phyloP scores from a whole-genome alignment of 1,140 invertebrate species.

The Oryctes rhinoceros region DNA sequence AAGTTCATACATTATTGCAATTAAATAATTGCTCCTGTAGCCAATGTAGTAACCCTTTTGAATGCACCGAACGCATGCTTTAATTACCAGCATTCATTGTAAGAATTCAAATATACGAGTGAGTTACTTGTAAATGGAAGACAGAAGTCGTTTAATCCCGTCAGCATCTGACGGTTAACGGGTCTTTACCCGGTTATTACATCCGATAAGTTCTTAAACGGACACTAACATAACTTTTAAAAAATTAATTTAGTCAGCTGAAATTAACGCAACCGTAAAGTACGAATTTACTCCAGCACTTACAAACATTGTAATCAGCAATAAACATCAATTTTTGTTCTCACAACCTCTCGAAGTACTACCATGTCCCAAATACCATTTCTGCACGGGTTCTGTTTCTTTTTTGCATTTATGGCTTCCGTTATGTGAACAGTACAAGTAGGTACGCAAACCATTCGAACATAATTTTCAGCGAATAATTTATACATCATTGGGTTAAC shows the following conservation, averaged over 20 bases:
- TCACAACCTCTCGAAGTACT: background rate
- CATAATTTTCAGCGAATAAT: background rate
- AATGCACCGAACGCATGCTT: too few relatives aligned
- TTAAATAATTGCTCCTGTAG: too few relatives aligned
- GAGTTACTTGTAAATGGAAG: too few relatives aligned
- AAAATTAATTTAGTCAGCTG: background rate
- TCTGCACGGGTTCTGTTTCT: background rate
- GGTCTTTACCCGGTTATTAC: too few relatives aligned
- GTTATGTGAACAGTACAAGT: conserved; percentile 15
- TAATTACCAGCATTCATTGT: too few relatives aligned
- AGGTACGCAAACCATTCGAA: background rate
- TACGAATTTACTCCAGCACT: background rate
- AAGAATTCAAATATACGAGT: too few relatives aligned
- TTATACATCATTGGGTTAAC: background rate
- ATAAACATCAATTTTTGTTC: background rate
- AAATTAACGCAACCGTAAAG: background rate
- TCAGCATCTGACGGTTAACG: too few relatives aligned
- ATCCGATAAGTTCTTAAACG: too few relatives aligned
- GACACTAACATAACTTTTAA: too few relatives aligned
- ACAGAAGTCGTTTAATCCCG: too few relatives aligned
- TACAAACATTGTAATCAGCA: background rate
- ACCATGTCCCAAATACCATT: conserved; percentile 5
- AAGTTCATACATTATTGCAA: too few relatives aligned
- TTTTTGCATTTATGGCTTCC: background rate
- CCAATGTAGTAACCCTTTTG: too few relatives aligned